Percentiles rank a stretch among this genome's conserved stretches.
These are phyloP conservation scores for Meandrusa payeni DNA, from an alignment of 2,888 invertebrate species.

Conservation along the genomic window DNA sequence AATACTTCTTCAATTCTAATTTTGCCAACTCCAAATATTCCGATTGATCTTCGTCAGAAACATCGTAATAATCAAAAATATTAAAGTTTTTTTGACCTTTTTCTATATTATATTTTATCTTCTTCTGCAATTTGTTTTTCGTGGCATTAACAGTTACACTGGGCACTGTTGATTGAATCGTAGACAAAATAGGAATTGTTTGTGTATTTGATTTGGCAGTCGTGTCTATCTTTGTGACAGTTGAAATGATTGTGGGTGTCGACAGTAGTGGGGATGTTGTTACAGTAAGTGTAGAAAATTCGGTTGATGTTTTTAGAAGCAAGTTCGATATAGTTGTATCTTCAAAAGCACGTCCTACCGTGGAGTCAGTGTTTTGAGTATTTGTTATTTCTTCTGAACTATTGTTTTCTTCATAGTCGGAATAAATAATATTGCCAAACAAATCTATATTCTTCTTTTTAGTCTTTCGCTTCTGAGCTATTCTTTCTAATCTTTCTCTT, in stretches of 20 bases:
- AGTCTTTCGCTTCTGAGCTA: constrained; percentile 62
- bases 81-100: constrained; percentile 46
- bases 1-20: constrained; percentile 59
- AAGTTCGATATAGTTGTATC: background rate
- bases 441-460: constrained; percentile 60
- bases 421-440: constrained; percentile 54
- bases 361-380: constrained; percentile 28
- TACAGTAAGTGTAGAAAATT: background rate
- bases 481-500: constrained; percentile 62
- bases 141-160: constrained; percentile 5
- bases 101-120: constrained; percentile 26
- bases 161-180: background rate
- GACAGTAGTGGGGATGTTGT: background rate
- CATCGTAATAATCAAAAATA: constrained; percentile 55
- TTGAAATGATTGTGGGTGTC: background rate
- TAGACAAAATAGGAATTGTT: background rate
- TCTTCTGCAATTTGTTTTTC: constrained; percentile 4
- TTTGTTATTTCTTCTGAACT: constrained; percentile 42
- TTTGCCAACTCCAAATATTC: constrained; percentile 58
- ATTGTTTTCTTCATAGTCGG: constrained; percentile 57
- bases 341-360: constrained; percentile 20
- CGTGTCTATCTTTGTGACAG: background rate
- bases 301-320: background rate
- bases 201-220: background rate
- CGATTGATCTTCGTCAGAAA: constrained; percentile 51